Evolutionary conservation across 2,888 invertebrate genomes (phyloP), one percentile per base, ranked within the genome.

Genomic region (Orthonevra nobilis): DNA sequence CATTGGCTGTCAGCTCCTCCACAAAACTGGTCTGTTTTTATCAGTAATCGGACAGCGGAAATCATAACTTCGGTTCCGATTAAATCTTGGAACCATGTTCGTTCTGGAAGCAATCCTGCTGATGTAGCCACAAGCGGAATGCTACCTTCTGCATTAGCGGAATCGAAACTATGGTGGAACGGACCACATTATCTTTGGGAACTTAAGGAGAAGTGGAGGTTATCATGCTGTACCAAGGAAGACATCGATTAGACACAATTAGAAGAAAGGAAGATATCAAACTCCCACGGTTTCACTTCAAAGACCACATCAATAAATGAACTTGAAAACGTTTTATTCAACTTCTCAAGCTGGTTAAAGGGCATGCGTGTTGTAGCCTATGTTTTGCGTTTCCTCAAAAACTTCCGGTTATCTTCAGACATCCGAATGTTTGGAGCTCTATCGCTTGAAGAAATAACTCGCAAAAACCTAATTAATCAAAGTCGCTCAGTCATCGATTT

Each of bases 21-120:
- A 4, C 32, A 54, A 3, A 75, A 48, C 5, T 84, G 82, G 81
- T 81, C 82, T 61, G 83, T 83, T 1, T 83, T 82, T 46, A 81
- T 83, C 4, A 79, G 74, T 3, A 82, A 81, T 30, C 70, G 83
- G 2, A 79, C 81, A 6, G 17, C 75, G n/a, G 48, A 73, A 36
- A 82, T 83, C 14, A 19, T 79, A 3, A 52, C 79, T 0, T 20
- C 26, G 0, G 17, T 63, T 1, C 19, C 70, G 0, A 12, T 15
- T 9, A 23, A 15, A 1, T 14, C 17, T 17, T 83, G 82, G 82
- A 54, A 60, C 2, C 82, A 83, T 56, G 69, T 83, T 0, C 32
- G 44, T 4, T 63, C 81, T 10, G 38, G 23, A 1, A 15, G 64
- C 10, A 83, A 84, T 38, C 81, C 82, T 7, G 82, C 83, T 1